Conservation (phyloP, 2,888 invertebrate genomes). For the Nephrotoma appendiculata region DNA sequence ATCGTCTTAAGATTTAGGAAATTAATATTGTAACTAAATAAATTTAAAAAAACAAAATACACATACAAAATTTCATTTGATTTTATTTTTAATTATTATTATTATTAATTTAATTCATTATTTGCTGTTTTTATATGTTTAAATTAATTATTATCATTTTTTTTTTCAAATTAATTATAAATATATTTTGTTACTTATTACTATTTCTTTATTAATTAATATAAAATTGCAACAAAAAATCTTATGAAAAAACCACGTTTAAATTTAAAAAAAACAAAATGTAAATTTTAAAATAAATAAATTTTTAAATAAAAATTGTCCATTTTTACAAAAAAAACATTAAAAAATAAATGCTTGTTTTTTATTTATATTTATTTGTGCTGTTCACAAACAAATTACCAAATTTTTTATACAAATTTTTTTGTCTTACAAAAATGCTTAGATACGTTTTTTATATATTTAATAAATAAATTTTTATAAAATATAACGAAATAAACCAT, state of each 20-base stretch:
- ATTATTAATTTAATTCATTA: constrained; percentile 9
- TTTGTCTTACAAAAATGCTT: not conserved
- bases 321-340: not conserved
- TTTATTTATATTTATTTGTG: not conserved
- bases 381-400: constrained; percentile 2
- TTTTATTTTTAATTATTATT: constrained; percentile 8
- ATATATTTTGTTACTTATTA: not conserved
- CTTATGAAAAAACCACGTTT: not conserved
- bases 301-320: constrained; percentile 1
- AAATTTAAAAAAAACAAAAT: not conserved
- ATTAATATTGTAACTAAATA: constrained; percentile 5
- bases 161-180: not conserved
- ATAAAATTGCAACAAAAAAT: not conserved
- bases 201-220: not conserved
- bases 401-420: not conserved
- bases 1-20: constrained; percentile 16
- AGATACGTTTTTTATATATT: not conserved
- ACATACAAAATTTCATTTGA: constrained; percentile 1
- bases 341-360: not conserved
- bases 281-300: constrained; percentile 1
- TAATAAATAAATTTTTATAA: not conserved
- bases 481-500: not conserved
- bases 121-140: constrained; percentile 10
- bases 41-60: constrained; percentile 7
- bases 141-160: not conserved